Percentiles rank a stretch among this genome's conserved stretches.
Conservation (phyloP, 2,113 vertebrate species). For the Symphodus melops region DNA sequence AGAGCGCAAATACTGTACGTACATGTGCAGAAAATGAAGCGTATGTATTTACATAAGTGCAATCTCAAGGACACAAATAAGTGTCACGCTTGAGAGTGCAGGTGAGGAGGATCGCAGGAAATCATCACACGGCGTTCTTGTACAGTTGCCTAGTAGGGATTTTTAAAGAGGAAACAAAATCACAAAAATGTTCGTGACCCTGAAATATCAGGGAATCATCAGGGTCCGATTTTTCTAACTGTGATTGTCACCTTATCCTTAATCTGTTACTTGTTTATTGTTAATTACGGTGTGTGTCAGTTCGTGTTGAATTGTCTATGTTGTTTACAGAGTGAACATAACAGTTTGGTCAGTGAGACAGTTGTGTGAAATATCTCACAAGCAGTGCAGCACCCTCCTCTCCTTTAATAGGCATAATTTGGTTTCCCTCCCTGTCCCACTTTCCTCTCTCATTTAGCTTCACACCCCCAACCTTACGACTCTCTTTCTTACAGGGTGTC, state of each 20-base stretch:
- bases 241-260: too few species aligned
- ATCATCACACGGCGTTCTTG: constrained; percentile 28
- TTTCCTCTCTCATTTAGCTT: constrained; percentile 41
- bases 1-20: constrained; percentile 3
- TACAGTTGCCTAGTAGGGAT: constrained; percentile 33
- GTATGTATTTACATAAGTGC: constrained; percentile 3
- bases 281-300: not conserved
- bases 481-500: not conserved
- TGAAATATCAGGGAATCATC: not conserved
- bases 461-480: not conserved
- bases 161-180: constrained; percentile 17
- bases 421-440: constrained; percentile 31
- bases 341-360: constrained; percentile 45
- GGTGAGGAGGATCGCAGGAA: constrained; percentile 31
- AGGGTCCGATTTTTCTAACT: constrained; percentile 11
- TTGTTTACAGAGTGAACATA: constrained; percentile 29
- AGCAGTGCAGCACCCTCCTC: constrained; percentile 33
- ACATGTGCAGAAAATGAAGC: constrained; percentile 9
- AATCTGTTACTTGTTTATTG: constrained; percentile 27
- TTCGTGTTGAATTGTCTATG: not conserved
- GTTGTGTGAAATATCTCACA: constrained; percentile 36
- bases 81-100: not conserved
- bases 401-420: constrained; percentile 70
- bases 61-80: constrained; percentile 15
- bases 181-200: not conserved